Evolutionary conservation across 2,888 invertebrate genomes (phyloP), one percentile per base, ranked within the genome.

Genomic region (Nudaria mundana): DNA sequence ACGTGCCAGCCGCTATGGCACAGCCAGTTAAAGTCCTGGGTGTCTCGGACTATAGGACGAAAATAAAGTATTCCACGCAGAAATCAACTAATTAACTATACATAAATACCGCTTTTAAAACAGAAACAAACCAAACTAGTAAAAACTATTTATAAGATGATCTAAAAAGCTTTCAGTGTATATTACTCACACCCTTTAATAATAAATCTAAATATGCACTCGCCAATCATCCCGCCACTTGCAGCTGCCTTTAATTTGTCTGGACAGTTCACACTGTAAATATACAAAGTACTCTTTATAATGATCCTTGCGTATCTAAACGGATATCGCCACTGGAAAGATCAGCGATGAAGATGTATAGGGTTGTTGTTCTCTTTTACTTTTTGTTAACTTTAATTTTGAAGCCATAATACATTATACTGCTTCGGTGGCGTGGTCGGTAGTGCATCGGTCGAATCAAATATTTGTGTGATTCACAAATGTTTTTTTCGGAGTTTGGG

Each of bases 171-270:
- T 20, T 41, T 52, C 58, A 44, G 33, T 41, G 32, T 5, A 41
- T 51, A 52, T 59, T 53, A 59, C 59, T 59, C 49, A 59, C 61
- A 57, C 48, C 44, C 48, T 53, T 56, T 72, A 65, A 71, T 75
- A 67, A 72, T 79, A 76, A 82, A 77, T 79, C 79, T 77, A 76
- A 78, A 80, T 79, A 73, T 70, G 73, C 69, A 65, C 56, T 71
- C 72, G 71, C 76, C 78, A 80, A 83, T 82, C 79, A 76, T 64
- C 63, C 63, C 58, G 59, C 47, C 54, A 63, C 68, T 68, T 61
- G 67, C 84, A 86, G 84, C 83, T 84, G 86, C 66, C 62, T 74
- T 77, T 76, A 81, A 85, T 85, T 83, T 80, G 73, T 76, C 74
- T 67, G 74, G 71, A 66, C 74, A 69, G 68, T 77, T 76, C 70